Percentiles rank a stretch among this genome's conserved stretches.
Evolutionary conservation across 2,888 invertebrate genomes (phyloP).

Genomic region (Teleogryllus oceanicus): DNA sequence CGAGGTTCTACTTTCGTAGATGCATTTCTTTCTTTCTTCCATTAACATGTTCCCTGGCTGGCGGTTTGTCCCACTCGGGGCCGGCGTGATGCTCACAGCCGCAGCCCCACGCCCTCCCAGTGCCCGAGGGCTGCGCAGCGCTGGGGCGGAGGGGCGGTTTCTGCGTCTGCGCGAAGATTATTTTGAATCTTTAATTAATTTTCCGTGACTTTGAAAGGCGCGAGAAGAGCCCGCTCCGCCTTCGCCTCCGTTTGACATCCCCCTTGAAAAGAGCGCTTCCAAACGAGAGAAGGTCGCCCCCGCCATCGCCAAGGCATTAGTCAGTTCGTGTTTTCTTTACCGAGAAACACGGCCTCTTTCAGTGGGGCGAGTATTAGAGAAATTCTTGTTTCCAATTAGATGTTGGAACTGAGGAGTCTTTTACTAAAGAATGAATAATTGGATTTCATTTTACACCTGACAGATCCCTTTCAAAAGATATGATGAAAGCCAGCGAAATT

Average conservation of each 20-base stretch:
- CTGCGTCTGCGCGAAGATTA: not conserved
- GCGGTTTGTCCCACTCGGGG: no score
- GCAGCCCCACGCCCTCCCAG: no score
- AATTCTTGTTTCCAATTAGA: constrained; percentile 10
- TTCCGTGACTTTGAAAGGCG: not conserved
- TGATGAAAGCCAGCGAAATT: not conserved
- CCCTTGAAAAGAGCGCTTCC: constrained; percentile 10
- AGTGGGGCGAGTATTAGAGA: not conserved
- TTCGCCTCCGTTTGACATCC: not conserved
- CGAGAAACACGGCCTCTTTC: not conserved
- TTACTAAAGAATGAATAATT: not conserved
- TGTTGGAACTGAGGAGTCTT: not conserved
- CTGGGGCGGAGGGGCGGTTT: not conserved
- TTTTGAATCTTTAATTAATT: constrained; percentile 18
- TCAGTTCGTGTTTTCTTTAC: not conserved
- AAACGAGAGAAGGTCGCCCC: not conserved
- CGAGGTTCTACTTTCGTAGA: no score
- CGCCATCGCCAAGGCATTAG: not conserved
- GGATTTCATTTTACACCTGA: constrained; percentile 1
- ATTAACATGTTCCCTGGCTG: no score
- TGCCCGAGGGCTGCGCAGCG: no score
- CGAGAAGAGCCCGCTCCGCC: not conserved
- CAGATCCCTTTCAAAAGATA: not conserved
- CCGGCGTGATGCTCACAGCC: no score
- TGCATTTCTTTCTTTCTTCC: no score